A percentile compares a stretch with the other conserved stretches of the same genome.
These are phyloP conservation scores for Elachura formosa DNA, from an alignment of 2,113 vertebrate species.

Conservation along the genomic window DNA sequence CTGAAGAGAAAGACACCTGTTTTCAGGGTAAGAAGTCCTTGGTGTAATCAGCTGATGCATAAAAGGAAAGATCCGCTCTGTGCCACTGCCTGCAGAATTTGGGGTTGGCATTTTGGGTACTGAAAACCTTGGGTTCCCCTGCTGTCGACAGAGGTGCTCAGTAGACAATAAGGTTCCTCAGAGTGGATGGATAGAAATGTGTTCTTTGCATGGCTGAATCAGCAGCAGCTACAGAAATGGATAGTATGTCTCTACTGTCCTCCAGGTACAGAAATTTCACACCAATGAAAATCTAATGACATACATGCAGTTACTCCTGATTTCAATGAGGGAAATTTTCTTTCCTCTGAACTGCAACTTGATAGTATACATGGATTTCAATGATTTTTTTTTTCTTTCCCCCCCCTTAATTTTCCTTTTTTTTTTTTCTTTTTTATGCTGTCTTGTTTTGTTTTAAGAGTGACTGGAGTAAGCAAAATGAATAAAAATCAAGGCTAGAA, in stretches of 20 bases:
- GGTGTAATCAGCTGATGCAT: not conserved
- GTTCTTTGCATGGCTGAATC: not conserved
- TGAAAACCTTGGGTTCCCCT: not conserved
- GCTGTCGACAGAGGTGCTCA: not conserved
- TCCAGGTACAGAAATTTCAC: not conserved
- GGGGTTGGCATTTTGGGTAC: not conserved
- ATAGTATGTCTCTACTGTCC: not conserved
- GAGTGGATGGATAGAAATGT: not conserved
- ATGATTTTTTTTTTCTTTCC: not conserved
- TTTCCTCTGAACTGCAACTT: not conserved
- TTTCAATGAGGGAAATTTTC: not conserved
- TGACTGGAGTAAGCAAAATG: not conserved
- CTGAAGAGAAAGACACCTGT: not conserved
- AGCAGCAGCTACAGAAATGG: not conserved
- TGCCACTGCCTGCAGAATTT: not conserved
- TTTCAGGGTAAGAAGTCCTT: not conserved
- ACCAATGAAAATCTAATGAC: not conserved
- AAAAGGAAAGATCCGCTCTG: not conserved
- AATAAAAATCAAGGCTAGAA: not conserved
- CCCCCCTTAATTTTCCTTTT: too few relatives aligned
- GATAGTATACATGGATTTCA: not conserved
- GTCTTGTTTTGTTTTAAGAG: not conserved
- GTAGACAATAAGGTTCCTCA: not conserved
- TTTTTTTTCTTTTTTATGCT: rapidly evolving
- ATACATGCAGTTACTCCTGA: not conserved